A percentile compares a stretch with the other conserved stretches of the same genome.
Evolutionary conservation across 2,888 invertebrate species (phyloP).

Genomic region (Tipula unca): DNA sequence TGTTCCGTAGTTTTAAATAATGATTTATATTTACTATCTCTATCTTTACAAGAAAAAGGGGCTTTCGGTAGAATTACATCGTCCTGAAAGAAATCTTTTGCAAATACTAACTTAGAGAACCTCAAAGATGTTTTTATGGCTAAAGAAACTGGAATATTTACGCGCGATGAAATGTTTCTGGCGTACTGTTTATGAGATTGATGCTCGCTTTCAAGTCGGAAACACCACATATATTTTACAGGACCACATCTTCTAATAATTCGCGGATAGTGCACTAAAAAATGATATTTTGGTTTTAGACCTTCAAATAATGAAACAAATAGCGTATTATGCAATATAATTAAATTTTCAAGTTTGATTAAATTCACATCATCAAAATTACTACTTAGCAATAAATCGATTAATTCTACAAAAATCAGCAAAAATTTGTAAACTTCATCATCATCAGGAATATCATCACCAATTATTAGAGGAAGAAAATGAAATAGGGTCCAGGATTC

Average conservation of each 20-base stretch:
- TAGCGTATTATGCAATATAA: neutral
- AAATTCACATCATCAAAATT: neutral
- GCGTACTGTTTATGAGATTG: neutral
- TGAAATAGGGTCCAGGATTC: neutral
- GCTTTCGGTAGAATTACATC: neutral
- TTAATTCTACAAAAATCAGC: neutral
- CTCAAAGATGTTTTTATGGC: neutral
- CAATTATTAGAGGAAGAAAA: conserved; percentile 17
- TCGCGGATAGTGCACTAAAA: conserved; percentile 14
- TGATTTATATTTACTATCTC: neutral
- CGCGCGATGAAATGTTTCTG: neutral
- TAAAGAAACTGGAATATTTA: conserved; percentile 1
- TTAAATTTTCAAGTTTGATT: neutral
- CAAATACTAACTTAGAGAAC: neutral
- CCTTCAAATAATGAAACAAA: neutral
- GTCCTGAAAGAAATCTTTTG: neutral
- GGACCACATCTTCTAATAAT: conserved; percentile 19
- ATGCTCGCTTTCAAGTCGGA: conserved; percentile 9
- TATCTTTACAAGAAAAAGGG: neutral
- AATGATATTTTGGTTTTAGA: conserved; percentile 19
- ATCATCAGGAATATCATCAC: neutral
- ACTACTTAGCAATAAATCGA: neutral
- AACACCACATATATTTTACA: conserved; percentile 15
- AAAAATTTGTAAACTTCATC: neutral
- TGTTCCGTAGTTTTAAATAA: neutral